Conservation (phyloP, 2,113 vertebrate genomes). For the Microtus oregoni region DNA sequence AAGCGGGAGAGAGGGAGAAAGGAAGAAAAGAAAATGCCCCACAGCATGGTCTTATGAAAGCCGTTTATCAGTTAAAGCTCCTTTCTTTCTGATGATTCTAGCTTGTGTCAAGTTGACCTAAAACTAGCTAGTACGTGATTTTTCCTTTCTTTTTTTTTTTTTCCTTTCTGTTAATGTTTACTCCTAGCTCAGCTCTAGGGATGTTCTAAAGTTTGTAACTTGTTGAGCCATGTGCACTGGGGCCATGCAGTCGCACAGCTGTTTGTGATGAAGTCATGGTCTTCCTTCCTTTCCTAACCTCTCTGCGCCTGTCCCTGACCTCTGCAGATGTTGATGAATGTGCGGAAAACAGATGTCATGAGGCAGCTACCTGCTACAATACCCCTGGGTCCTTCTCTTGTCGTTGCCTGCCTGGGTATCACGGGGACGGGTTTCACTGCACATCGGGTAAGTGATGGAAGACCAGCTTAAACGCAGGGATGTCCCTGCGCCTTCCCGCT, state of each 20-base stretch:
- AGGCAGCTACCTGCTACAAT: conserved; percentile 89
- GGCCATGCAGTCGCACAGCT: neutral
- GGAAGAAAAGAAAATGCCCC: neutral
- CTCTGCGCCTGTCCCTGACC: neutral
- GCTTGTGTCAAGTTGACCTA: neutral
- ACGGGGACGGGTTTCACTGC: conserved; percentile 93
- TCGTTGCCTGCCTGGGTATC: conserved; percentile 88
- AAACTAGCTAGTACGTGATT: neutral
- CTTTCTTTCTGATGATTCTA: neutral
- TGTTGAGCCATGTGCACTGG: accelerated
- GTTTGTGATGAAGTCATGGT: neutral
- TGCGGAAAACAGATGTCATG: conserved; percentile 88
- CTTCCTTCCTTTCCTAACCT: neutral
- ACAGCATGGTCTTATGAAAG: neutral
- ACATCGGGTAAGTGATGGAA: conserved; percentile 85
- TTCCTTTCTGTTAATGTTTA: neutral
- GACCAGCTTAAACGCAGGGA: neutral
- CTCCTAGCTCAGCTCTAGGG: neutral
- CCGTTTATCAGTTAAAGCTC: neutral
- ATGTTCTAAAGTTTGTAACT: neutral
- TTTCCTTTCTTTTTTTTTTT: neutral
- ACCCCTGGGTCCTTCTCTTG: conserved; percentile 92
- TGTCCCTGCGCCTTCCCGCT: accelerated
- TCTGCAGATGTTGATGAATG: conserved; percentile 91
- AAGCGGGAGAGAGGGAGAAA: too few species aligned